Evolutionary conservation across 1,140 invertebrate species (phyloP).

Genomic region (Chrysomallon squamiferum): DNA sequence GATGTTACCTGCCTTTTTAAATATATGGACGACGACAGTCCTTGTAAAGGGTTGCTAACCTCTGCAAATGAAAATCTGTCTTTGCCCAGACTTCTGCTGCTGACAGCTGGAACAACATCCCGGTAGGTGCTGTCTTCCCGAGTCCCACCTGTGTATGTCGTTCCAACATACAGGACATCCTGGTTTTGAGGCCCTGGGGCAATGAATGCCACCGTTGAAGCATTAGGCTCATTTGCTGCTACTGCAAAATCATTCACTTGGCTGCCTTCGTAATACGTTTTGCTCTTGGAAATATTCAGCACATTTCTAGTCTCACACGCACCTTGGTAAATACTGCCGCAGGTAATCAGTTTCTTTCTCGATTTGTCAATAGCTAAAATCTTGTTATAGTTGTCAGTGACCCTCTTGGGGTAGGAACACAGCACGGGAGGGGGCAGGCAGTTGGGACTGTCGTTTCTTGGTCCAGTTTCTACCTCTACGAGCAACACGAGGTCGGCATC

Average conservation of each 20-base stretch:
- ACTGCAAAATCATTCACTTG: conserved; percentile 74
- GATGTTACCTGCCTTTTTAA: conserved; percentile 34
- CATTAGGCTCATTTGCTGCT: conserved; percentile 91
- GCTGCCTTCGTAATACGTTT: conserved; percentile 79
- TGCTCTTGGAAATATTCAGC: conserved; percentile 84
- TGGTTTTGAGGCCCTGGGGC: conserved; percentile 74
- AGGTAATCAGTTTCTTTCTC: conserved; percentile 86
- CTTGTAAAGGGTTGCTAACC: conserved; percentile 29
- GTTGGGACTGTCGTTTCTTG: conserved; percentile 39
- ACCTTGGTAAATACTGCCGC: conserved; percentile 88
- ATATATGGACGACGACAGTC: conserved; percentile 35
- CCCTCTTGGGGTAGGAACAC: conserved; percentile 66
- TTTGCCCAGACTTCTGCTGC: conserved; percentile 34
- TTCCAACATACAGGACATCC: conserved; percentile 44
- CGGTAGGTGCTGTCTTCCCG: conserved; percentile 19
- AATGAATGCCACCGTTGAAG: conserved; percentile 95
- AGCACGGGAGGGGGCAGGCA: conserved; percentile 23
- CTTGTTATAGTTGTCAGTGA: conserved; percentile 94
- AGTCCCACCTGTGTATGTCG: conserved; percentile 36
- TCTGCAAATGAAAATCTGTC: conserved; percentile 31
- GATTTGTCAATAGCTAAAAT: conserved; percentile 91
- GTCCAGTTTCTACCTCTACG: conserved; percentile 76
- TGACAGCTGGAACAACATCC: conserved; percentile 33
- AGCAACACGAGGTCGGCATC: conserved; percentile 78
- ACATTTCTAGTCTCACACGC: conserved; percentile 86